Evolutionary conservation across 1,140 invertebrate genomes (phyloP).

Genomic region (Kradibia gibbosae): DNA sequence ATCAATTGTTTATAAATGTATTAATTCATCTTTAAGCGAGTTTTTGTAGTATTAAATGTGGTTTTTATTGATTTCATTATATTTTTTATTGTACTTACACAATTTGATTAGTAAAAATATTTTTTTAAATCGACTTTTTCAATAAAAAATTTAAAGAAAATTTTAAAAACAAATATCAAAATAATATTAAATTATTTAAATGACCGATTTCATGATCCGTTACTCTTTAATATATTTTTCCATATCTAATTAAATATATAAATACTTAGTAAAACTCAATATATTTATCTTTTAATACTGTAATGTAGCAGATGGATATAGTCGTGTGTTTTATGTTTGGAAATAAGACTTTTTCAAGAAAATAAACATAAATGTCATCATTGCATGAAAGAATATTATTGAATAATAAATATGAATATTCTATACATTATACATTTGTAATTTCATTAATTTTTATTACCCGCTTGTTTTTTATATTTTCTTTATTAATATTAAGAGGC

Average conservation of each 20-base stretch:
- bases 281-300: neutral
- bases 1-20: neutral
- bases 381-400: neutral
- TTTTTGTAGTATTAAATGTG: neutral
- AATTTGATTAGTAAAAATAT: neutral
- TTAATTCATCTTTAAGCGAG: neutral
- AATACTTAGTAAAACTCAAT: neutral
- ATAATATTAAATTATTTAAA: too few relatives aligned
- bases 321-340: neutral
- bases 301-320: neutral
- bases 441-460: neutral
- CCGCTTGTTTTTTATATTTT: neutral
- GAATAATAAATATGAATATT: too few relatives aligned
- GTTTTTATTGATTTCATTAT: neutral
- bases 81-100: neutral
- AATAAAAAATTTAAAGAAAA: neutral
- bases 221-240: neutral
- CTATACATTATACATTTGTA: neutral
- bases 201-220: neutral
- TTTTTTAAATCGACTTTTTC: neutral
- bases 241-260: neutral
- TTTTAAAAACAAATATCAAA: neutral
- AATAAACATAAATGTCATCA: neutral
- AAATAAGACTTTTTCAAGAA: neutral
- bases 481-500: neutral